Evolutionary conservation across 2,888 invertebrate species (phyloP).

Genomic region (Caenorhabditis sulstoni): DNA sequence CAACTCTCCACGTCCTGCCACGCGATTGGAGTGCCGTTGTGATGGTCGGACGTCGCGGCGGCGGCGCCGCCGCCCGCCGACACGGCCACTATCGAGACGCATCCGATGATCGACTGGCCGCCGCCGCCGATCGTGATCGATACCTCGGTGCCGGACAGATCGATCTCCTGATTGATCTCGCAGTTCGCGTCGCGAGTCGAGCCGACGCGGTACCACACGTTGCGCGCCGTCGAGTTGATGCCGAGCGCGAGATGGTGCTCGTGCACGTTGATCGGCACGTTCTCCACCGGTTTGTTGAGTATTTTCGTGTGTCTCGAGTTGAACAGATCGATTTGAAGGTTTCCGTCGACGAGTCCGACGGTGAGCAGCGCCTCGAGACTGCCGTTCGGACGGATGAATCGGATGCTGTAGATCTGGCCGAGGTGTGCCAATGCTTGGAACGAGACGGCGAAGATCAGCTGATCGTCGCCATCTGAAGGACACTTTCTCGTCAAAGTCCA

Average conservation of each 20-base stretch:
- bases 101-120: constrained; percentile 63
- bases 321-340: constrained; percentile 54
- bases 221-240: constrained; percentile 24
- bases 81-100: constrained; percentile 62
- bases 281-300: constrained; percentile 60
- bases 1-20: constrained; percentile 61
- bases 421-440: constrained; percentile 47
- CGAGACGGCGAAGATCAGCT: constrained; percentile 51
- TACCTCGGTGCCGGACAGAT: constrained; percentile 48
- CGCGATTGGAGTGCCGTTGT: constrained; percentile 20
- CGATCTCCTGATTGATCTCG: constrained; percentile 51
- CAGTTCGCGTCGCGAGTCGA: constrained; percentile 17
- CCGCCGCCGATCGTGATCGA: constrained; percentile 60
- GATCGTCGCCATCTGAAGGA: constrained; percentile 47
- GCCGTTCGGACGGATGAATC: constrained; percentile 55
- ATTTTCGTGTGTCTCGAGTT: constrained; percentile 31
- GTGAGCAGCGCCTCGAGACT: constrained; percentile 43
- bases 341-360: constrained; percentile 39
- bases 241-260: constrained; percentile 39
- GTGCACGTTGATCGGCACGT: constrained; percentile 50
- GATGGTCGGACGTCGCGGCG: not conserved
- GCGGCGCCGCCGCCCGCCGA: constrained; percentile 31
- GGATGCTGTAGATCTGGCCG: constrained; percentile 60
- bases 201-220: constrained; percentile 45
- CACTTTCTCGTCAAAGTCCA: not conserved